Evolutionary conservation across 2,113 vertebrate genomes (phyloP).

Genomic region (Rhegmatorhina hoffmannsi): DNA sequence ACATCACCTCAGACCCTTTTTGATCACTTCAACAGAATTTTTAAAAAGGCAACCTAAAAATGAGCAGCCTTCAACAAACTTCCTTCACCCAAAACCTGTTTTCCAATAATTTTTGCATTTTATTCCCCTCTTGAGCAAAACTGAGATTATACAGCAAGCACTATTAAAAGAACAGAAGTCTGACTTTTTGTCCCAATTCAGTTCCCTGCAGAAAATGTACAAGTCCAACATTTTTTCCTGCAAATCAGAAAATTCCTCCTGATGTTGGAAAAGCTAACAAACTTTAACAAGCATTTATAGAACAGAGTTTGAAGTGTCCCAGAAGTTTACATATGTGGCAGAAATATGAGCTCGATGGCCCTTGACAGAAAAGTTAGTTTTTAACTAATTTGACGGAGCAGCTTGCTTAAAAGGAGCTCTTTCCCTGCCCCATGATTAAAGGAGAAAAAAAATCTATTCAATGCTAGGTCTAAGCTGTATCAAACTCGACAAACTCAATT

Average conservation of each 20-base stretch:
- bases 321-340: neutral
- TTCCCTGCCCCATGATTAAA: neutral
- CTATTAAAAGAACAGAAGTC: neutral
- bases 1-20: neutral
- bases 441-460: neutral
- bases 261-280: neutral
- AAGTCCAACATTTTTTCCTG: neutral
- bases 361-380: neutral
- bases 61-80: neutral
- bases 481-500: neutral
- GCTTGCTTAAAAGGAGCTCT: fast-evolving
- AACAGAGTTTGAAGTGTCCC: neutral
- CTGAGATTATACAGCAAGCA: neutral
- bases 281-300: neutral
- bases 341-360: neutral
- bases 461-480: neutral
- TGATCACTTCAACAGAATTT: neutral
- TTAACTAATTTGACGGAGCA: neutral
- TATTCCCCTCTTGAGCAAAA: neutral
- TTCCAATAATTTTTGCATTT: neutral
- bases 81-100: fast-evolving
- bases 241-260: neutral
- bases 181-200: neutral
- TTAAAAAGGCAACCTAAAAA: neutral
- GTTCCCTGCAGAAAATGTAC: fast-evolving